These are phyloP conservation scores for Anguilla marmorata DNA, from an alignment of 2,797 vertebrate genomes.

Conservation along the genomic window DNA sequence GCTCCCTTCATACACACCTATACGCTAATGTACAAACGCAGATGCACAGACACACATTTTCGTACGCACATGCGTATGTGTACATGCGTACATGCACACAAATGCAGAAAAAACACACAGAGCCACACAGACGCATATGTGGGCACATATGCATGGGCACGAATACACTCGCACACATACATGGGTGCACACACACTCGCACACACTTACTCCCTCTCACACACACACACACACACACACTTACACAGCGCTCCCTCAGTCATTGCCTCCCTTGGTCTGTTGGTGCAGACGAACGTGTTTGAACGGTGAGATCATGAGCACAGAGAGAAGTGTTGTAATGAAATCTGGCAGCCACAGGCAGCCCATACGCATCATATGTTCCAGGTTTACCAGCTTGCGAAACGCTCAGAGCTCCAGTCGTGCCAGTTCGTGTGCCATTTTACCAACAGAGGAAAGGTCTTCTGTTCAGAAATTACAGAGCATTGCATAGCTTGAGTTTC, in stretches of 20 bases:
- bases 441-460: neutral
- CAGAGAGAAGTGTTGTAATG: conserved; percentile 75
- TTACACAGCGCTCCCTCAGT: conserved; percentile 11
- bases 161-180: neutral
- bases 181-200: conserved; percentile 29
- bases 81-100: conserved; percentile 13
- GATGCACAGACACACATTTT: neutral
- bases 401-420: conserved; percentile 45
- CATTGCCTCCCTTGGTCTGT: conserved; percentile 33
- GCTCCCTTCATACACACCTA: neutral
- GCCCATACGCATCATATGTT: conserved; percentile 77
- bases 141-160: neutral
- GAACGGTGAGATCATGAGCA: conserved; percentile 78
- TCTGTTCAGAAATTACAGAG: neutral
- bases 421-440: neutral
- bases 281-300: conserved; percentile 72
- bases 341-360: conserved; percentile 73
- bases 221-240: conserved; percentile 20
- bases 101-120: neutral
- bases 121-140: conserved; percentile 23
- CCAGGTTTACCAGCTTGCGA: conserved; percentile 68
- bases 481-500: neutral
- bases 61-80: conserved; percentile 28
- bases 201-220: conserved; percentile 28
- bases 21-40: neutral